A percentile compares a stretch with the other conserved stretches of the same genome.
Evolutionary conservation across 2,113 vertebrate genomes (phyloP).

Genomic region (Leucopsar rothschildi): DNA sequence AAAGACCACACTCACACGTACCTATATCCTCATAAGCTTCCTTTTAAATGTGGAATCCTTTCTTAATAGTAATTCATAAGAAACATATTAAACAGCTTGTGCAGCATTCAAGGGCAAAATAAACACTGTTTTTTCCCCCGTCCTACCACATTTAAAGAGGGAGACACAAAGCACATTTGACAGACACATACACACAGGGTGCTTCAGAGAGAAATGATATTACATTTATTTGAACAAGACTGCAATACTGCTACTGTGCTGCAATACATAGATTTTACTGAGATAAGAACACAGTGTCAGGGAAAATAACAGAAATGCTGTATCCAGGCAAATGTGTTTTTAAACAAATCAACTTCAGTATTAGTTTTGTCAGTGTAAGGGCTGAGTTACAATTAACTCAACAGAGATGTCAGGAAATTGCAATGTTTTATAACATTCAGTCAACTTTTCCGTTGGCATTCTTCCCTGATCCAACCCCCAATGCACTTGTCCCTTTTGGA

Average conservation of each 20-base stretch:
- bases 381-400: background rate
- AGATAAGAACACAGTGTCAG: background rate
- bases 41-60: constrained; percentile 15
- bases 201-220: background rate
- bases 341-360: background rate
- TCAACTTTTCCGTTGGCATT: background rate
- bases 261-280: background rate
- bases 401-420: background rate
- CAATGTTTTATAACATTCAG: background rate
- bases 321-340: background rate
- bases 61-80: constrained; percentile 31
- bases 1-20: constrained; percentile 61
- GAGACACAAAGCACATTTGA: background rate
- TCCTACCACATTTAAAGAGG: background rate
- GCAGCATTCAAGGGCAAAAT: constrained; percentile 10
- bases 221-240: background rate
- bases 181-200: background rate
- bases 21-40: constrained; percentile 43
- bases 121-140: background rate
- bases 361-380: background rate
- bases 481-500: background rate
- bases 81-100: constrained; percentile 13
- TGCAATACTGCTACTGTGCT: background rate
- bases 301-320: background rate
- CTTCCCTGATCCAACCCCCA: background rate